A percentile compares a stretch with the other conserved stretches of the same genome.
These are phyloP conservation scores for Agelaius phoeniceus DNA, from an alignment of 2,113 vertebrate species.

Conservation along the genomic window DNA sequence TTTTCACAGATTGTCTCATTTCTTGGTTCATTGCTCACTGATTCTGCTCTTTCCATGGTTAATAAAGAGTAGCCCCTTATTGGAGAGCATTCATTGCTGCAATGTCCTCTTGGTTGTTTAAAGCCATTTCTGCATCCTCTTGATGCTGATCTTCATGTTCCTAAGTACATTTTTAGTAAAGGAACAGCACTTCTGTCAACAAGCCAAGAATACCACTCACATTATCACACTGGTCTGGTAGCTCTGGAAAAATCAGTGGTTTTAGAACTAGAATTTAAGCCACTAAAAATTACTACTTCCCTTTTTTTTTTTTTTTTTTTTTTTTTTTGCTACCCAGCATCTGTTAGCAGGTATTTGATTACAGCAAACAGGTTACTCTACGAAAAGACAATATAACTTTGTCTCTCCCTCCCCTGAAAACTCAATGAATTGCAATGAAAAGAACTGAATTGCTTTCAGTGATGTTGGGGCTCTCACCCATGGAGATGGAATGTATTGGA, in stretches of 20 bases:
- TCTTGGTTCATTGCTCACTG: background rate
- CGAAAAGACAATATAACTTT: background rate
- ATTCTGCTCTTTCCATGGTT: background rate
- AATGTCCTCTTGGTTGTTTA: background rate
- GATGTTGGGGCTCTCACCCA: background rate
- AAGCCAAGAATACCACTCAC: background rate
- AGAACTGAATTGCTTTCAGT: background rate
- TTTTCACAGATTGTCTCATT: background rate
- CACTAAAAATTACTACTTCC: background rate
- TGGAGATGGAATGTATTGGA: background rate
- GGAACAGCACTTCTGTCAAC: background rate
- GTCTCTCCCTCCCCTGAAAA: background rate
- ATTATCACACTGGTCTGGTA: background rate
- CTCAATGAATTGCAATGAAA: background rate
- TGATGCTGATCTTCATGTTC: background rate
- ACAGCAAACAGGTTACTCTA: background rate
- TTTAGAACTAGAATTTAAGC: background rate
- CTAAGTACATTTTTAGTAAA: background rate
- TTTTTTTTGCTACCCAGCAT: background rate
- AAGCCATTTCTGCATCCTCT: background rate
- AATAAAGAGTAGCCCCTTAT: background rate
- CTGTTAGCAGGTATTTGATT: background rate
- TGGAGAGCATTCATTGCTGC: background rate
- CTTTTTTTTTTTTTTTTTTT: background rate
- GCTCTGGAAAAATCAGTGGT: background rate